Evolutionary conservation across 1,140 invertebrate genomes (phyloP).

Genomic region (Aphelenchoides fujianensis): DNA sequence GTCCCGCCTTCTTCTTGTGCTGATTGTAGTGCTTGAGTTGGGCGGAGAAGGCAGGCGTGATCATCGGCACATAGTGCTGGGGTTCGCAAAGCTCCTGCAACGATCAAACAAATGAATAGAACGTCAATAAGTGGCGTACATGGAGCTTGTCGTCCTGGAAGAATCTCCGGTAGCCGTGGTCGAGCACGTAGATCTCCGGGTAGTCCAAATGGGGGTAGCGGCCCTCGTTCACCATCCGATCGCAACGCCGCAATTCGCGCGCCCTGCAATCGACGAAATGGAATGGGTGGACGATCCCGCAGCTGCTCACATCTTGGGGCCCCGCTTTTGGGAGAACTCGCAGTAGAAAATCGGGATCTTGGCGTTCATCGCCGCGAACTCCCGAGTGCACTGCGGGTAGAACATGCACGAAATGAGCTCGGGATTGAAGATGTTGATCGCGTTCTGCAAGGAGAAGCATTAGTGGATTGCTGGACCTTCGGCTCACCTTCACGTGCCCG

Average conservation of each 20-base stretch:
- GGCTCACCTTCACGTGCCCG: constrained; percentile 76
- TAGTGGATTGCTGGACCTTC: neutral
- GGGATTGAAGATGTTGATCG: constrained; percentile 44
- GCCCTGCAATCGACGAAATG: too few relatives aligned
- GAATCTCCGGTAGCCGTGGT: constrained; percentile 90
- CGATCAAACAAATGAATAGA: too few relatives aligned
- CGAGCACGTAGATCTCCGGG: constrained; percentile 88
- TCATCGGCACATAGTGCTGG: constrained; percentile 13
- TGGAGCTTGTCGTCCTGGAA: constrained; percentile 63
- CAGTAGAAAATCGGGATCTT: constrained; percentile 91
- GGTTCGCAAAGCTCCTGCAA: constrained; percentile 15
- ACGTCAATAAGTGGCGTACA: too few relatives aligned
- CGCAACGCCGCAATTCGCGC: constrained; percentile 77
- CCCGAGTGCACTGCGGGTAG: constrained; percentile 28
- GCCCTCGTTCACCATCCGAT: constrained; percentile 77
- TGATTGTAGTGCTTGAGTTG: constrained; percentile 10
- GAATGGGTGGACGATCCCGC: too few relatives aligned
- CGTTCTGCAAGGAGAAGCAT: constrained; percentile 30
- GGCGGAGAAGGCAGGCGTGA: neutral
- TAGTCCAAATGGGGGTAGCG: constrained; percentile 83
- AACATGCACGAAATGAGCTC: constrained; percentile 33
- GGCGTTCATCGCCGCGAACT: constrained; percentile 65
- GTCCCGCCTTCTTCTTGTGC: neutral
- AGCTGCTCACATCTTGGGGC: constrained; percentile 79
- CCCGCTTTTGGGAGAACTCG: constrained; percentile 92